These are phyloP conservation scores for Silurus meridionalis DNA, from an alignment of 2,113 vertebrate genomes.

Conservation along the genomic window DNA sequence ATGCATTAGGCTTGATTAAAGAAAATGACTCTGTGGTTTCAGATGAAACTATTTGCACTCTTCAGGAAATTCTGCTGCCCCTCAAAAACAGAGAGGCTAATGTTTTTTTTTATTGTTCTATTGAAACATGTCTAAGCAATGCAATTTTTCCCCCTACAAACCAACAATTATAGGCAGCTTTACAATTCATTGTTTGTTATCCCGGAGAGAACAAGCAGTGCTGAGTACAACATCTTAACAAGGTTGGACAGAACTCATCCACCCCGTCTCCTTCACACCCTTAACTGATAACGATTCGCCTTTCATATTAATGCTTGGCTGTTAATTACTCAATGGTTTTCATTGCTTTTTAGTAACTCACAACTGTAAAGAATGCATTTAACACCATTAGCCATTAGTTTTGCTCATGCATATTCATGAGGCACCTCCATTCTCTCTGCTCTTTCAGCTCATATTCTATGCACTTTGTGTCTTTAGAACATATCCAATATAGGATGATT, in stretches of 20 bases:
- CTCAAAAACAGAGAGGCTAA: neutral
- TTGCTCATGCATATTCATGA: conserved; percentile 11
- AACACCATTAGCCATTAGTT: neutral
- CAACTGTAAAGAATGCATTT: neutral
- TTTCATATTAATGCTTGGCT: conserved; percentile 4
- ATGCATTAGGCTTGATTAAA: neutral
- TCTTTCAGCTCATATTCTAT: neutral
- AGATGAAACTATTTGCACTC: neutral
- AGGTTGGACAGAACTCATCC: neutral
- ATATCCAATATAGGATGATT: neutral
- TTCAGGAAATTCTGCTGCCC: neutral
- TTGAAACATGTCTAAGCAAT: neutral
- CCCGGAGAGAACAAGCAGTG: neutral
- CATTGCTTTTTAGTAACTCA: neutral
- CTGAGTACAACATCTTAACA: neutral
- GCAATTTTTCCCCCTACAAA: neutral
- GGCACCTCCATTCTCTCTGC: neutral
- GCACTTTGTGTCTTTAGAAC: neutral
- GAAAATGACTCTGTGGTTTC: neutral
- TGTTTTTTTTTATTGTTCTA: neutral
- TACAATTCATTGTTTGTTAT: neutral
- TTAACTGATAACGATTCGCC: neutral
- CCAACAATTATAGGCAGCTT: neutral
- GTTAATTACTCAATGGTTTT: neutral
- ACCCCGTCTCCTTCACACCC: neutral